phyloP scores from a whole-genome alignment of 1,140 invertebrate genomes.

The Brachionus plicatilis region DNA sequence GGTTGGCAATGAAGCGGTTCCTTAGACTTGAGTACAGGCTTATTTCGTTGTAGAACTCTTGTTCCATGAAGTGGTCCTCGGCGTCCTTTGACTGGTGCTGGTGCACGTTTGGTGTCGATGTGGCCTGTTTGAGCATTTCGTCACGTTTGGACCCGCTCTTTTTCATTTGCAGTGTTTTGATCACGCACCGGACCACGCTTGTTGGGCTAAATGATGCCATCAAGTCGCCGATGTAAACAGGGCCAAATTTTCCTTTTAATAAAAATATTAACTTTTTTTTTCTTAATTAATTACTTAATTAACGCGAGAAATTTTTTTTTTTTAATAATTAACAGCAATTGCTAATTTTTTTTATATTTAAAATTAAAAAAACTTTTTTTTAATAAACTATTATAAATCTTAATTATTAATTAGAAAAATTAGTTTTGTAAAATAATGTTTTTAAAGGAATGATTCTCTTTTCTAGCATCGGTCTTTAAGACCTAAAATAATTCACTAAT shows the following conservation, averaged over 20 bases:
- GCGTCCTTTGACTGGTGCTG: not conserved
- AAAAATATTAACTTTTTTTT: not conserved
- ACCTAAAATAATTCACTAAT: too few species aligned
- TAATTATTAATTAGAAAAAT: too few species aligned
- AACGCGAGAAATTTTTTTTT: too few species aligned
- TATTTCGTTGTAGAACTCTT: constrained; percentile 78
- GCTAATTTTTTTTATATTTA: too few species aligned
- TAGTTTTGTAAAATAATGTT: too few species aligned
- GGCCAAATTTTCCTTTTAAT: constrained; percentile 82
- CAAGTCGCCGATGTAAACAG: constrained; percentile 75
- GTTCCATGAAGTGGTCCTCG: constrained; percentile 59
- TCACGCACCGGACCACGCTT: constrained; percentile 70
- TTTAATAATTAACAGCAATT: too few species aligned
- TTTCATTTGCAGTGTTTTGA: constrained; percentile 84
- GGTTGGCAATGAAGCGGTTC: constrained; percentile 90
- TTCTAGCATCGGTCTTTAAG: too few species aligned
- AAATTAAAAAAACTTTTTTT: too few species aligned
- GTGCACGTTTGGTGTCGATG: not conserved
- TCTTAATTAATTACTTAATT: too few species aligned
- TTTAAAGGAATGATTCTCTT: too few species aligned
- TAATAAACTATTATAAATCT: too few species aligned
- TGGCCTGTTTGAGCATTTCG: constrained; percentile 50
- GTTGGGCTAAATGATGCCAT: constrained; percentile 57
- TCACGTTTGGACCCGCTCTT: constrained; percentile 82
- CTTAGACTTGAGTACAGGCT: constrained; percentile 78